A percentile compares a stretch with the other conserved stretches of the same genome.
Conservation (phyloP, 2,113 vertebrate species). For the Charadrius vociferus region DNA sequence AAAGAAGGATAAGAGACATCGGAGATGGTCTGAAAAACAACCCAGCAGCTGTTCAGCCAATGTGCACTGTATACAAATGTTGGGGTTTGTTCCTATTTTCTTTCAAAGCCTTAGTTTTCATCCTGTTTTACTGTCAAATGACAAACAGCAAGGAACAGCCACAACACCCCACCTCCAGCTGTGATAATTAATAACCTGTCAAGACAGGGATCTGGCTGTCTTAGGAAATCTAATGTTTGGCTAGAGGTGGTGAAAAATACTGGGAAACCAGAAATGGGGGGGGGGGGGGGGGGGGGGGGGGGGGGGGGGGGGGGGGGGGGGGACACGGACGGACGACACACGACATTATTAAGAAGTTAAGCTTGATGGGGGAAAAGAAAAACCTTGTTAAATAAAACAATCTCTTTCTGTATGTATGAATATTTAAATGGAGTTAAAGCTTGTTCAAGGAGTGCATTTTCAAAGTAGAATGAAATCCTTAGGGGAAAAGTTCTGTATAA, state of each 20-base stretch:
- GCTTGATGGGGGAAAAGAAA: not conserved
- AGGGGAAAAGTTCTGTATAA: not conserved
- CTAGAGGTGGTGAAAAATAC: conserved; percentile 36
- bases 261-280: not conserved
- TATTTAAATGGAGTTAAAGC: not conserved
- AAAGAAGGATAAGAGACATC: not conserved
- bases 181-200: conserved; percentile 71
- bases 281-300: too few relatives aligned
- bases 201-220: conserved; percentile 30
- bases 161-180: conserved; percentile 48
- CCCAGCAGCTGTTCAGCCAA: conserved; percentile 45
- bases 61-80: conserved; percentile 38
- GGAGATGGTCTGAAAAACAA: conserved; percentile 12
- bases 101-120: conserved; percentile 25
- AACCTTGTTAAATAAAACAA: not conserved
- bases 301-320: too few relatives aligned
- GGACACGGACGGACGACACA: too few relatives aligned
- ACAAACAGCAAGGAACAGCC: conserved; percentile 44
- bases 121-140: conserved; percentile 37
- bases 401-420: not conserved
- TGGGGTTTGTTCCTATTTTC: conserved; percentile 15
- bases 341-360: not conserved
- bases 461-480: not conserved
- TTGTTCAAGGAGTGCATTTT: not conserved
- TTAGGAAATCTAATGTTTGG: conserved; percentile 42